These are phyloP conservation scores for Odontocolon sp. DNA, from an alignment of 2,888 invertebrate genomes.

Conservation along the genomic window DNA sequence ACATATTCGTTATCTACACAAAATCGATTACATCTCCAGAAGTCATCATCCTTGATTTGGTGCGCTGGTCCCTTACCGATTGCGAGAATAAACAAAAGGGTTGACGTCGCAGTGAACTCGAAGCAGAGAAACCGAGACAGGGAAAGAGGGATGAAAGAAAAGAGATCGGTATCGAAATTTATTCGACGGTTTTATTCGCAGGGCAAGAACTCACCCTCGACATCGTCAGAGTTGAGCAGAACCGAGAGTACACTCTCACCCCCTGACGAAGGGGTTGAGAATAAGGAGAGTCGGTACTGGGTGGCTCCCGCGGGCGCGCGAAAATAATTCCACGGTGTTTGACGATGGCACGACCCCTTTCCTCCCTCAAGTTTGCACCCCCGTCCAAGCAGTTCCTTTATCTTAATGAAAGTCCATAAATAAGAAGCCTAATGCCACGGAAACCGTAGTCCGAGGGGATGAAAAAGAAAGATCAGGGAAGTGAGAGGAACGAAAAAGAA, in stretches of 20 bases:
- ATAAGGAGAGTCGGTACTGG: slow-evolving; percentile 46
- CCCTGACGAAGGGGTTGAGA: slow-evolving; percentile 63
- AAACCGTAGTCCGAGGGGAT: slow-evolving; percentile 66
- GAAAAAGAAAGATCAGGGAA: slow-evolving; percentile 49
- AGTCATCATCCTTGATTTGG: slow-evolving; percentile 32
- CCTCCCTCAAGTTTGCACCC: slow-evolving; percentile 64
- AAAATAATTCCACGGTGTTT: slow-evolving; percentile 80
- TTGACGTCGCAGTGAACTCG: slow-evolving; percentile 28
- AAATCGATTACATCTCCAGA: slow-evolving; percentile 48
- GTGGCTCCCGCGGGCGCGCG: slow-evolving; percentile 64
- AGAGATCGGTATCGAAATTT: slow-evolving; percentile 79
- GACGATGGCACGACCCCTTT: slow-evolving; percentile 70
- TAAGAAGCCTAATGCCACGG: slow-evolving; percentile 79
- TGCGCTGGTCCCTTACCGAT: slow-evolving; percentile 26
- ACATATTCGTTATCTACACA: slow-evolving; percentile 37
- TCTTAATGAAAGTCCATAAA: slow-evolving; percentile 81
- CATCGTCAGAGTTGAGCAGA: slow-evolving; percentile 19
- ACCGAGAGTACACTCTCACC: slow-evolving; percentile 44
- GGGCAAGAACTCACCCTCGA: slow-evolving; percentile 48
- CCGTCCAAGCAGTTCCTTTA: slow-evolving; percentile 77
- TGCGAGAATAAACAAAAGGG: slow-evolving; percentile 54
- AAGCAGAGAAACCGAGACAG: slow-evolving; percentile 26
- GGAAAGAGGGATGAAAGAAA: slow-evolving; percentile 31
- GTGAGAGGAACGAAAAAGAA: slow-evolving; percentile 54
- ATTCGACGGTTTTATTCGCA: slow-evolving; percentile 77